Base-by-base conservation (phyloP, 1,140 invertebrate species). In the Pogonomyrmex californicus region DNA sequence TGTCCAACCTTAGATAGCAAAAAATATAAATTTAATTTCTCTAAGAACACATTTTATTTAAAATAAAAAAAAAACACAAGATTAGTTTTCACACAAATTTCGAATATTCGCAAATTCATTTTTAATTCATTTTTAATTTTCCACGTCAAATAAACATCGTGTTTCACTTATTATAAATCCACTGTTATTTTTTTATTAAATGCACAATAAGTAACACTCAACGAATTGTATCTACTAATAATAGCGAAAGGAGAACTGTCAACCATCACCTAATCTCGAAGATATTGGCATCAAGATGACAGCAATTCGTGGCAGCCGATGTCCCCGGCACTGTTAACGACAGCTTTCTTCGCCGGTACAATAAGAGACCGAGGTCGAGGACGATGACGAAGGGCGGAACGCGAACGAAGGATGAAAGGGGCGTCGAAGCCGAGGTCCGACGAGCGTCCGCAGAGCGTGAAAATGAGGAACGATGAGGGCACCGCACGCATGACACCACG, bases 401-500 rank as follows among this genome's bases (percentile, higher is more conserved):
- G 47, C 49, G 63, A n/a, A 68, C 38, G 75, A 68, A 33, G 44
- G 56, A 63, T 49, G 58, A 54, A 62, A 44, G 58, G 17, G 9
- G 17, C 56, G 56, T 17, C 41, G 23, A 44, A 63, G 51, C 30
- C 23, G 41, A 9, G 23, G 23, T 12, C 3, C 7, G 70, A 76
- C 33, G 70, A 49, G 14, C 23, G 49, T 86, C 47, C 14, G 70
- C 60, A n/a, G 44, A 76, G 90, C 77, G 89, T 87, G 90, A 91
- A 91, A 91, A 88, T 91, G 89, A 91, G 85, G 88, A 91, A 91
- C 66, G 90, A 88, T 6, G 75, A 79, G 71, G 62, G 66, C n/a
- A 58, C 63, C 30, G 30, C 12, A 41, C 36, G 10, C 51, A 14
- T 54, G 86, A 88, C 65, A 47, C 66, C 68, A 81, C 23, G 51